Conservation (phyloP, 2,797 vertebrate genomes). For the Pitangus sulphuratus region DNA sequence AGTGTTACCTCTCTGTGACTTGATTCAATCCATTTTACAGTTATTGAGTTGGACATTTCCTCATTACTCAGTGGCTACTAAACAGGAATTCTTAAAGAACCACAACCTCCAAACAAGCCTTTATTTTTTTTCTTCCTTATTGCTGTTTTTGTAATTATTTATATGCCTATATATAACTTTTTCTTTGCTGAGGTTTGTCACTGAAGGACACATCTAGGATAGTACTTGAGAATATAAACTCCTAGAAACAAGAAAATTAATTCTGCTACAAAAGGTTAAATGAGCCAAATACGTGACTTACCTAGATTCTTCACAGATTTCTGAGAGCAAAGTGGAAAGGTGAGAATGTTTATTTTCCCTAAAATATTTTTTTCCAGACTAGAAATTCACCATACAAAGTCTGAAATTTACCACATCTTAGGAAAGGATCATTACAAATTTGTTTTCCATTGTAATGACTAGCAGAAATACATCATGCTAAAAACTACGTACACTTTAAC, state of each 20-base stretch:
- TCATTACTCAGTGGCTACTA: not conserved
- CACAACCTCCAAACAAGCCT: not conserved
- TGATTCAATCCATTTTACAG: conserved; percentile 17
- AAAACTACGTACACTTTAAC: not conserved
- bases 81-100: not conserved
- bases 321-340: not conserved
- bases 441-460: not conserved
- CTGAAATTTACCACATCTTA: not conserved
- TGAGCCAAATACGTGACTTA: not conserved
- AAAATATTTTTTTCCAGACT: not conserved
- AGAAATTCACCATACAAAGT: not conserved
- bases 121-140: fast-evolving
- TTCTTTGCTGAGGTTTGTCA: not conserved
- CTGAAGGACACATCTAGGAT: not conserved
- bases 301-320: not conserved
- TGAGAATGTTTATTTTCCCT: not conserved
- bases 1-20: not conserved
- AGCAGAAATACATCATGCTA: not conserved
- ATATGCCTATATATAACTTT: not conserved
- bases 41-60: conserved; percentile 41
- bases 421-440: fast-evolving
- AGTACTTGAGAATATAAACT: not conserved
- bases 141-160: not conserved
- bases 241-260: not conserved
- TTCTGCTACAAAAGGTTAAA: not conserved